A percentile compares a stretch with the other conserved stretches of the same genome.
These are phyloP conservation scores for Morelia viridis DNA, from an alignment of 2,797 vertebrate species.

Conservation along the genomic window DNA sequence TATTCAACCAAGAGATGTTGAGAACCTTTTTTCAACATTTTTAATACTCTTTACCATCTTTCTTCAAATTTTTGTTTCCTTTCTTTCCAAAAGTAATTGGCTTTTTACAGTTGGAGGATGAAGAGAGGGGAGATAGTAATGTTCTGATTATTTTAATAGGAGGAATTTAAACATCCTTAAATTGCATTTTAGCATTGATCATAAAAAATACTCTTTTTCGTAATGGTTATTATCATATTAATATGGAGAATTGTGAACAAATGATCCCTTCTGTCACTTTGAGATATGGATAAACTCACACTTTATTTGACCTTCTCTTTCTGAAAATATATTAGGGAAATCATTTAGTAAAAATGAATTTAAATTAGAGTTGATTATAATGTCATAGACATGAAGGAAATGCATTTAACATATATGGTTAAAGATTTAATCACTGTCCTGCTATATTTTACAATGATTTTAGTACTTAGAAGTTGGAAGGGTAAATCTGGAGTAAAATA, in stretches of 20 bases:
- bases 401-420: not conserved
- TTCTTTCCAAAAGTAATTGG: not conserved
- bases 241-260: not conserved
- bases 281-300: not conserved
- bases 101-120: not conserved
- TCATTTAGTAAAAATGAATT: not conserved
- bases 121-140: not conserved
- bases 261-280: not conserved
- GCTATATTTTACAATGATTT: not conserved
- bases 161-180: not conserved
- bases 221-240: not conserved
- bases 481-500: slow-evolving; percentile 1
- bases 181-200: not conserved
- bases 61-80: not conserved
- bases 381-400: not conserved
- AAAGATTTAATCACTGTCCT: slow-evolving; percentile 26
- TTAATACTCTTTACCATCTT: not conserved
- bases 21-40: not conserved
- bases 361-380: slow-evolving; percentile 22
- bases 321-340: not conserved
- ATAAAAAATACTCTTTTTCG: not conserved
- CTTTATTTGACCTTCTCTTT: not conserved
- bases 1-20: not conserved
- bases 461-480: not conserved
- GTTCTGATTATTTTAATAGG: not conserved